Evolutionary conservation across 2,113 vertebrate genomes (phyloP), one percentile per base, ranked within the genome.

Genomic region (Diphyllodes magnificus): DNA sequence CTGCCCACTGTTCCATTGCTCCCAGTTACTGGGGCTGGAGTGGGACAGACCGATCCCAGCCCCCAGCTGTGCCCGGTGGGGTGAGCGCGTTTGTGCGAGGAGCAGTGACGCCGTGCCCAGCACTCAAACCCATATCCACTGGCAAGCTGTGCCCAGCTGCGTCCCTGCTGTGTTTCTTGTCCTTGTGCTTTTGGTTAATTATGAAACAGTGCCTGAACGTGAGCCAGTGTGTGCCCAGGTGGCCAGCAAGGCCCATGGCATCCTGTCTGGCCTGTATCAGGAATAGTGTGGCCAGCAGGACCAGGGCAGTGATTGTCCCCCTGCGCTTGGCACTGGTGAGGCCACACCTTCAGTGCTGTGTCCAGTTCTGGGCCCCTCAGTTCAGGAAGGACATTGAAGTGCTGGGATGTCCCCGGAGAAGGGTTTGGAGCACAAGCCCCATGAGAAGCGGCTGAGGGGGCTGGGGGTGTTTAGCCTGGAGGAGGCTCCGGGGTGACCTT

Each of bases 61-160:
- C 51, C 40, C 6, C 0, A 2, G 70, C 63, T 37, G 56, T 69
- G 56, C 47, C 63, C 1, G 0, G 6, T 33, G 49, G 70, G 25
- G 18, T 13, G n/a, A 23, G 63, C 3, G 15, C 76, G 70, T 39
- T 28, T 61, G n/a, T 69, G 63, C 7, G 9, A 31, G 40, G 79
- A 77, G 35, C 54, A 31, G 47, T 15, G 61, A 31, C 0, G 2
- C 40, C 0, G 3, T 47, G 70, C 63, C 47, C 40, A 15, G 47
- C 54, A 12, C 39, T 39, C 47, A 68, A 12, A 69, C 40, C 45
- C 17, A 5, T 25, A 18, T 5, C 47, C 21, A 0, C 25, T 45
- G 69, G 45, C 61, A 21, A 27, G n/a, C 54, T 49, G 56, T 53
- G 63, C 21, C 47, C 54, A 33, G 54, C 70, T 47, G 39, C 0